Evolutionary conservation across 2,888 invertebrate species (phyloP), one percentile per base, ranked within the genome.

Genomic region (Trissoscelio sp.): DNA sequence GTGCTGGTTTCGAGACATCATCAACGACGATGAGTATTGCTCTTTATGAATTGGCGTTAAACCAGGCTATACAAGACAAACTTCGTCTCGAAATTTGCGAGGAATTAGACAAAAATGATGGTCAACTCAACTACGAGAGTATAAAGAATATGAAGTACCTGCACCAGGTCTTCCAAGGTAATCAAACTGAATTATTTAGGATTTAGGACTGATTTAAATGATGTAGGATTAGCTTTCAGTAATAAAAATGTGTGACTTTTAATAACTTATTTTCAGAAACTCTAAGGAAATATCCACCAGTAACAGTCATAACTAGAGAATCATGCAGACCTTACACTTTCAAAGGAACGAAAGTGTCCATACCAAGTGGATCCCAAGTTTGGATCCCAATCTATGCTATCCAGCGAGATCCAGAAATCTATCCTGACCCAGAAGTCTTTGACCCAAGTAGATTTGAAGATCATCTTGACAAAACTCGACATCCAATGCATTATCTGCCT

Each of bases 1-100:
- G 91, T 39, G 93, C 92, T 42, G 93, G 93, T 11, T 92, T 92
- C 78, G 92, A 92, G 83, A 92, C 92, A 0, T 92, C 92, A 0
- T 91, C 92, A 0, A 88, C 91, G 0, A 91, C 92, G 0, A 88
- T 92, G 57, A 90, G 91, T 57, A 91, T 92, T 77, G 88, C 89
- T 20, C 85, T 92, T 6, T 92, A 92, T 81, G 90, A 91, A 79
- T 86, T 92, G 12, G 92, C 92, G 0, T 75, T 90, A 1, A 88
- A 92, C 84, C 91, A 87, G 3, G 85, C 88, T 1, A 85, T 92
- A 11, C 92, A 92, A 81, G 88, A 91, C 5, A 89, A 86, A 77
- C 84, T 92, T 28, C 84, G 89, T n/a, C 64, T 86, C 7, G 92
- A 92, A 83, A 88, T 92, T 9, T 86, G 86, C 3, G 62, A 86